phyloP scores from a whole-genome alignment of 1,140 invertebrate genomes.

The Phymastichus coffea region DNA sequence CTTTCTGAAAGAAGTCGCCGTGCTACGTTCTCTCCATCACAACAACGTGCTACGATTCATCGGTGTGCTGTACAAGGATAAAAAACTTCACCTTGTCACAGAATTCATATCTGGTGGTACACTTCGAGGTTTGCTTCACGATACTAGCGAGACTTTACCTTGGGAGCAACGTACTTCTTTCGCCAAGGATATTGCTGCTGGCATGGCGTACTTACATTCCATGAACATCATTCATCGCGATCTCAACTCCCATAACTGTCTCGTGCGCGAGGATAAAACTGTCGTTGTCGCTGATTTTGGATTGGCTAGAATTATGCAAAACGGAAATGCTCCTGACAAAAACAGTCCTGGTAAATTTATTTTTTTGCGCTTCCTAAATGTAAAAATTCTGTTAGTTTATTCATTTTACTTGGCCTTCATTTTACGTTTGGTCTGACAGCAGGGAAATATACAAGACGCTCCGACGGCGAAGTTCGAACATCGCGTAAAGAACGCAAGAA shows the following conservation, averaged over 20 bases:
- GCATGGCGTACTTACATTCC: conserved; percentile 91
- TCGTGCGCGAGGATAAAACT: conserved; percentile 86
- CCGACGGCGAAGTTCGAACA: conserved; percentile 43
- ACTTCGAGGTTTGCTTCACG: conserved; percentile 80
- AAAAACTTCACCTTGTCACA: conserved; percentile 86
- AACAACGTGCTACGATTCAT: conserved; percentile 89
- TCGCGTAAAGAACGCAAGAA: conserved; percentile 66
- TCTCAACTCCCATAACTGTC: conserved; percentile 94
- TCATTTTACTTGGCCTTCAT: too few species aligned
- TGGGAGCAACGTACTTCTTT: conserved; percentile 84
- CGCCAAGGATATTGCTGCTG: conserved; percentile 87
- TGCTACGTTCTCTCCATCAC: conserved; percentile 83
- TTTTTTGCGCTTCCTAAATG: neutral
- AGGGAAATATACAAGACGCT: conserved; percentile 46
- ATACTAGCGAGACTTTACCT: conserved; percentile 66
- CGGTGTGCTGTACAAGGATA: conserved; percentile 91
- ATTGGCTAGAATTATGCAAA: conserved; percentile 79
- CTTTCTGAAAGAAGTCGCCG: conserved; percentile 91
- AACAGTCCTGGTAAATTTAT: conserved; percentile 16
- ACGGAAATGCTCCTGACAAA: conserved; percentile 48
- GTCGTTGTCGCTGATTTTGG: conserved; percentile 96
- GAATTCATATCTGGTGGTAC: conserved; percentile 91
- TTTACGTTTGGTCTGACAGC: neutral
- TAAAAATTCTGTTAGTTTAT: neutral
- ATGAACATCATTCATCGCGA: conserved; percentile 95